Conservation (phyloP, 1,140 invertebrate genomes). For the Panonychus citri region DNA sequence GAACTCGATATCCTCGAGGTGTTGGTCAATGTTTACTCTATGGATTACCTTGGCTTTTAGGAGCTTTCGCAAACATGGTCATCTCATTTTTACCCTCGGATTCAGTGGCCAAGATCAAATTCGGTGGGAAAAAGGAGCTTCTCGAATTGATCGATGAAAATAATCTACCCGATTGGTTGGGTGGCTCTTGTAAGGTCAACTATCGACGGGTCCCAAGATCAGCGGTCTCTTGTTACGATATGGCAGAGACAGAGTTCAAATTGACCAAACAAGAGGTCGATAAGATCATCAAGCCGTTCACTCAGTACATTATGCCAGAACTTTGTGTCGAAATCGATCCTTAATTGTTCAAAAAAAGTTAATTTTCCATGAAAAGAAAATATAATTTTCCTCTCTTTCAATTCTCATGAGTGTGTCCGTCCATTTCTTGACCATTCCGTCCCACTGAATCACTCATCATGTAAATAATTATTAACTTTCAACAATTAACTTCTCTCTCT, state of each 20-base stretch:
- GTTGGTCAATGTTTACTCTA: conserved; percentile 1
- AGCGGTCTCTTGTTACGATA: neutral
- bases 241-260: neutral
- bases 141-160: neutral
- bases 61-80: conserved; percentile 8
- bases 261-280: neutral
- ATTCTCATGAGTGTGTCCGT: too few relatives aligned
- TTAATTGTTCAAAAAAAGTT: too few relatives aligned
- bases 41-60: conserved; percentile 11
- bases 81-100: conserved; percentile 5
- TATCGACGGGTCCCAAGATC: conserved; percentile 9
- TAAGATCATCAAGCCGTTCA: neutral
- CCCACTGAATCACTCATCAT: too few relatives aligned
- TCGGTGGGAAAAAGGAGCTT: neutral
- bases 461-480: too few relatives aligned
- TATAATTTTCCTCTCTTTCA: too few relatives aligned
- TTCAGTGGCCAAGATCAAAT: conserved; percentile 1
- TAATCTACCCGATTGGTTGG: conserved; percentile 4
- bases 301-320: neutral
- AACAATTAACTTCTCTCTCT: too few relatives aligned
- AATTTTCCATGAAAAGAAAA: too few relatives aligned
- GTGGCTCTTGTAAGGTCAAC: conserved; percentile 1
- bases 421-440: too few relatives aligned
- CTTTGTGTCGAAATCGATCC: neutral
- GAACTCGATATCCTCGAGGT: conserved; percentile 8